Percentiles rank a stretch among this genome's conserved stretches.
These are phyloP conservation scores for Cryptoprocta ferox DNA, from an alignment of 2,797 vertebrate genomes.

Conservation along the genomic window DNA sequence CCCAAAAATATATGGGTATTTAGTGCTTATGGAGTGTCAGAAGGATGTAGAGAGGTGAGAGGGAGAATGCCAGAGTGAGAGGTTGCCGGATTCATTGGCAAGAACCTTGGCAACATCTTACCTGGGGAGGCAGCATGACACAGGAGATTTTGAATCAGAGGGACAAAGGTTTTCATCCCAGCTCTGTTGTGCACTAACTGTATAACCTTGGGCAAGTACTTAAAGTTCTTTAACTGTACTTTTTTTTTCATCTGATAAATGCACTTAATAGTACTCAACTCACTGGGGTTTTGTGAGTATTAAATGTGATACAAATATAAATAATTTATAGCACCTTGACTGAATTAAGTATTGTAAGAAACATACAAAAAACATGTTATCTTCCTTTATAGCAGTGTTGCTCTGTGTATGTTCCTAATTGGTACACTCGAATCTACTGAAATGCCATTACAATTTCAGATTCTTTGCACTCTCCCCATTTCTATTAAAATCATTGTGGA, in stretches of 20 bases:
- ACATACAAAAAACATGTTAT: background rate
- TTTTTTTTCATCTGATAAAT: background rate
- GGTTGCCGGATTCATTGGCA: slow-evolving; percentile 57
- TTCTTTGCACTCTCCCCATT: background rate
- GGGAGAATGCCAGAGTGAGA: slow-evolving; percentile 23
- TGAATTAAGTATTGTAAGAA: background rate
- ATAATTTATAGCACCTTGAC: background rate
- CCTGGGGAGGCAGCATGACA: slow-evolving; percentile 30
- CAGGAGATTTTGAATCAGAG: slow-evolving; percentile 10
- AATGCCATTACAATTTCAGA: background rate
- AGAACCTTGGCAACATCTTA: slow-evolving; percentile 47
- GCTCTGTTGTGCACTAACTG: slow-evolving; percentile 47
- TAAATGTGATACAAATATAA: background rate
- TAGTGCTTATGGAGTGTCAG: slow-evolving; percentile 57
- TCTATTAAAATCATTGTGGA: background rate
- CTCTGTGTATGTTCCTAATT: background rate
- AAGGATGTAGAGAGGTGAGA: slow-evolving; percentile 30
- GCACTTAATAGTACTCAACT: background rate
- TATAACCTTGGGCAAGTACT: slow-evolving; percentile 71
- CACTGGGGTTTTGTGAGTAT: background rate
- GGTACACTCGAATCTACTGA: background rate
- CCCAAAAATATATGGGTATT: slow-evolving; percentile 59
- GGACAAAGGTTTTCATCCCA: slow-evolving; percentile 35
- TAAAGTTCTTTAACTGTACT: background rate
- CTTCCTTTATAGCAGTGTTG: background rate